Conservation (phyloP, 2,797 vertebrate genomes). For the Trematomus bernacchii region DNA sequence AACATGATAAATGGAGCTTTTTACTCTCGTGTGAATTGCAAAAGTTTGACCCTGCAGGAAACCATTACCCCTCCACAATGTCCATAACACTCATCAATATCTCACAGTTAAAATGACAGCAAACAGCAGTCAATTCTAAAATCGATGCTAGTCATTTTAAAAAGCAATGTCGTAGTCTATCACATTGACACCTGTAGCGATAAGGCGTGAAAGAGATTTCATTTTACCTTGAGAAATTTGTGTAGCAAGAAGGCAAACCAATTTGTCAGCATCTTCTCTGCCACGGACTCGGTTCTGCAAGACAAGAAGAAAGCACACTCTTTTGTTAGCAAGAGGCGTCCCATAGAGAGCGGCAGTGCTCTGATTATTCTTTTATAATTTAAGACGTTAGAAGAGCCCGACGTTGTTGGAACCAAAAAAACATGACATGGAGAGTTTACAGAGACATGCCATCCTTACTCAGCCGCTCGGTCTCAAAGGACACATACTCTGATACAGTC, state of each 20-base stretch:
- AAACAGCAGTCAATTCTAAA: constrained; percentile 39
- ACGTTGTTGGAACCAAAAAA: constrained; percentile 40
- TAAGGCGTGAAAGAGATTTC: constrained; percentile 22
- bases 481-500: constrained; percentile 9
- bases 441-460: constrained; percentile 35
- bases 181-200: constrained; percentile 53
- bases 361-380: constrained; percentile 71
- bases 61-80: constrained; percentile 17
- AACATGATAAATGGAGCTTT: constrained; percentile 21
- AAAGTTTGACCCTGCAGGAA: constrained; percentile 33
- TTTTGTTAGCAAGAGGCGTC: constrained; percentile 66
- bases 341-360: constrained; percentile 59
- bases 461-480: constrained; percentile 38
- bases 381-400: constrained; percentile 48
- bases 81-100: constrained; percentile 41
- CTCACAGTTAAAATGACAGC: constrained; percentile 30
- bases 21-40: constrained; percentile 2
- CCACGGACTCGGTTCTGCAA: constrained; percentile 95
- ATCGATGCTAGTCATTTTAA: constrained; percentile 50
- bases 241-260: constrained; percentile 98
- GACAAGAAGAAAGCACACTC: constrained; percentile 48
- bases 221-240: constrained; percentile 96
- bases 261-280: constrained; percentile 99
- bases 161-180: constrained; percentile 15
- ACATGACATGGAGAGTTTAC: constrained; percentile 52